Evolutionary conservation across 2,797 vertebrate genomes (phyloP), one percentile per base, ranked within the genome.

Genomic region (Arrhamphus sclerolepis): DNA sequence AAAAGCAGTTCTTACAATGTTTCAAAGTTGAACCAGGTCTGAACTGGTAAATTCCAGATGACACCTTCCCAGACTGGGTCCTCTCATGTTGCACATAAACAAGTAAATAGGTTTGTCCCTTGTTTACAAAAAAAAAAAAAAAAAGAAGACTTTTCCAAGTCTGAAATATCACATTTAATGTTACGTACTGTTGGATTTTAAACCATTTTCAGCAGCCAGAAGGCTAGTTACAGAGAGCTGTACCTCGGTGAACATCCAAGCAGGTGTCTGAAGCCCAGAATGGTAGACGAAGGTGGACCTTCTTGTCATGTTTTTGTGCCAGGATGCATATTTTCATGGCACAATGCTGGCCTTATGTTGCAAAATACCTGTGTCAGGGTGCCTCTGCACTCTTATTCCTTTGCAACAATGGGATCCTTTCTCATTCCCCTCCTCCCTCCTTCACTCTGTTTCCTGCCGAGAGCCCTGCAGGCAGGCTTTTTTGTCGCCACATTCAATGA

Each of bases 321-420:
- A 72, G 62, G 55, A 5, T 58, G 70, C 66, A 10, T 77, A 56
- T 67, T 72, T 64, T 61, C 66, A 38, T 60, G 42, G 70, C 57
- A 93, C 91, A 93, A 92, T 91, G 87, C 70, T 1, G 55, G 71
- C 91, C 82, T 92, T 93, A 80, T 92, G 88, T 67, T 73, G 73
- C 70, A 85, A 81, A 91, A 92, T 94, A 93, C 92, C 91, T 93
- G 90, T 92, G 90, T 90, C 85, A 91, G 79, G 72, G 81, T 87
- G 88, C 86, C 82, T 80, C 84, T 80, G 78, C 61, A 50, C 77
- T 88, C 77, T 13, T 70, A 72, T 84, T 88, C 77, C 83, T 67
- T 46, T 56, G 34, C 82, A 91, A 92, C 92, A 93, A 92, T 92
- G 87, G 73, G 77, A 75, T 85, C 83, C 88, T 92, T 92, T 93